Evolutionary conservation across 2,797 vertebrate species (phyloP).

Genomic region (Esox masquinongy): DNA sequence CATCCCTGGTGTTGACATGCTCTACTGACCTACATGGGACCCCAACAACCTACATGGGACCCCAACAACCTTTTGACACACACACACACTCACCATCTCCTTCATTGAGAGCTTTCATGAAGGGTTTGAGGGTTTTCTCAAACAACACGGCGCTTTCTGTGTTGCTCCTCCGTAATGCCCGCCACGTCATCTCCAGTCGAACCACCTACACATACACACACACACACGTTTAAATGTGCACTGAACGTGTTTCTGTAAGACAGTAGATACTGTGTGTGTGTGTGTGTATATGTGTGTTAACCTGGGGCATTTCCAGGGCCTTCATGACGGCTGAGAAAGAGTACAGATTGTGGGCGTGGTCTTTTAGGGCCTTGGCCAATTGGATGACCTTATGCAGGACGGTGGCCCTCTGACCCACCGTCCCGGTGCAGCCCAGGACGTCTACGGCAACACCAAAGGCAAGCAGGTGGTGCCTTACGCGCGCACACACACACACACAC

Average conservation of each 20-base stretch:
- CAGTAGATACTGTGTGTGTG: too few species aligned
- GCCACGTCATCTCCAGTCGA: slow-evolving; percentile 86
- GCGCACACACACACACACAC: neutral
- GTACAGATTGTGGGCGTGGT: slow-evolving; percentile 77
- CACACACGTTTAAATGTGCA: neutral
- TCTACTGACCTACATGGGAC: too few species aligned
- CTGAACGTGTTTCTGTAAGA: too few species aligned
- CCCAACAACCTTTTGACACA: too few species aligned
- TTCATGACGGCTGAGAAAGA: slow-evolving; percentile 89
- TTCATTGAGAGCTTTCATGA: slow-evolving; percentile 79
- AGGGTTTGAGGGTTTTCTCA: slow-evolving; percentile 86
- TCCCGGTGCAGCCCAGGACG: slow-evolving; percentile 84
- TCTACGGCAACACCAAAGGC: slow-evolving; percentile 82
- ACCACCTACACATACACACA: slow-evolving; percentile 65
- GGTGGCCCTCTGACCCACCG: slow-evolving; percentile 75
- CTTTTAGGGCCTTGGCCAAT: slow-evolving; percentile 79
- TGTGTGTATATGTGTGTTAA: slow-evolving; percentile 41
- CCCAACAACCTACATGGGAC: too few species aligned
- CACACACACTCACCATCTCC: slow-evolving; percentile 71
- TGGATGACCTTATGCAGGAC: slow-evolving; percentile 81
- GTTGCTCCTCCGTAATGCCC: slow-evolving; percentile 79
- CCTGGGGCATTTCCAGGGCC: slow-evolving; percentile 87
- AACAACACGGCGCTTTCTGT: slow-evolving; percentile 82
- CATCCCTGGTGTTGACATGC: too few species aligned
- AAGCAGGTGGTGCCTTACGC: slow-evolving; percentile 79